Base-by-base conservation (phyloP, 1,140 invertebrate genomes). In the Trichonephila clavipes region DNA sequence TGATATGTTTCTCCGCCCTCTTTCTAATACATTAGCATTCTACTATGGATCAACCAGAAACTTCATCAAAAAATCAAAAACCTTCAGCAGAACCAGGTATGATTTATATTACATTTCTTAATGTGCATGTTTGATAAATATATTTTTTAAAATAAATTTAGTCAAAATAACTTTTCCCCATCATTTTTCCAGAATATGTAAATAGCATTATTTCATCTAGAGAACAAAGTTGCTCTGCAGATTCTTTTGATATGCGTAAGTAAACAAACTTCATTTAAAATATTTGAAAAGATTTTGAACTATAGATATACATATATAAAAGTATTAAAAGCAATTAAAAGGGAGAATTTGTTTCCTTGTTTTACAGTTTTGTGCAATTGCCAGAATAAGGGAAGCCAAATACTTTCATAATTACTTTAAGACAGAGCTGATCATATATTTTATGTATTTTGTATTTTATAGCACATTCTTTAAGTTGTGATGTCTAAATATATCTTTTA, bases 221-320 rank as follows among this genome's bases (percentile, higher is more conserved):
- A 58, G 92, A 93, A 64, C 92, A 93, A 34, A 88, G 51, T 87
- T 58, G 81, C 34, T 69, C 62, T 59, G 44, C 83, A 86, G 83
- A 88, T 82, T 88, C 86, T n/a, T 93, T 93, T 88, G 86, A 93
- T 86, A 87, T 93, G 69, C 92, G 92, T 93, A 88, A 88, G 92
- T 92, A 0, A 19, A 18, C 18, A 77, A 18, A 34, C 40, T 28
- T 51, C 51, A 51, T 51, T 51, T 51, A 51, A 12, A 51, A 51
- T 51, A 1, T 51, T 51, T 51, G 51, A 51, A 51, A 51, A 51
- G 51, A 51, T 51, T 51, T 51, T 51, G 0, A 10, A 51, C 7
- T 12, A 51, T 51, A 6, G 44, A 51, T 28, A 28, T 28, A 28
- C 44, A 51, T 51, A 51, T 51, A 51, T 51, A 51, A 51, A 51